Base-by-base conservation (phyloP, 2,113 vertebrate species). In the Burhinus bistriatus region DNA sequence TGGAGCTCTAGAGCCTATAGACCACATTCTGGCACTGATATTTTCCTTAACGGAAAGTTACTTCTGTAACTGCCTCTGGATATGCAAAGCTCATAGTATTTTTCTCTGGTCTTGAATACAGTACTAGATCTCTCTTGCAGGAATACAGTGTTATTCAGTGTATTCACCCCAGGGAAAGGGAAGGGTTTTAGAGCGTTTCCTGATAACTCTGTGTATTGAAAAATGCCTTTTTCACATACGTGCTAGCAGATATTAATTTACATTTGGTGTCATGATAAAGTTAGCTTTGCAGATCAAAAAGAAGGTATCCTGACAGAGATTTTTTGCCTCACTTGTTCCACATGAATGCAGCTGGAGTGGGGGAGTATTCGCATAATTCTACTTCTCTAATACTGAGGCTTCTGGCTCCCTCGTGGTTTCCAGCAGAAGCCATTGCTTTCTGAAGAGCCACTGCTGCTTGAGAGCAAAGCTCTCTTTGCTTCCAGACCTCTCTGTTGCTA, bases 201-300 rank as follows among this genome's bases (percentile, higher is more conserved):
- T 87, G 83, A 90, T 89, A 96, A 81, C 45, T 47, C 52, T 25
- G 29, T 66, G 69, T 26, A 58, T 83, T 64, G 42, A 86, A 96
- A 95, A 94, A 88, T 44, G 34, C 52, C n/a, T 92, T 92, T 76
- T 87, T 85, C 81, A 54, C 42, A 45, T 54, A 83, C 45, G 51
- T 47, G 34, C 58, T 83, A 81, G 51, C 78, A 94, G 84, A 87
- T 91, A 80, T 17, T 89, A 64, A 85, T 85, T 93, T 89, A 87
- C 75, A 80, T 91, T 85, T 87, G 22, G 78, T 90, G 82, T 93
- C 81, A 90, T 73, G 52, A 76, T 83, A 91, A 90, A 87, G 87
- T 83, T 91, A 81, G n/a, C 22, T 95, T 91, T 83, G 78, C 0
- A 0, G 51, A 36, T 91, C 2, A 10, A 51, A 75, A 87, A 44